These are phyloP conservation scores for Petroica traversi DNA, from an alignment of 2,113 vertebrate species.

Conservation along the genomic window DNA sequence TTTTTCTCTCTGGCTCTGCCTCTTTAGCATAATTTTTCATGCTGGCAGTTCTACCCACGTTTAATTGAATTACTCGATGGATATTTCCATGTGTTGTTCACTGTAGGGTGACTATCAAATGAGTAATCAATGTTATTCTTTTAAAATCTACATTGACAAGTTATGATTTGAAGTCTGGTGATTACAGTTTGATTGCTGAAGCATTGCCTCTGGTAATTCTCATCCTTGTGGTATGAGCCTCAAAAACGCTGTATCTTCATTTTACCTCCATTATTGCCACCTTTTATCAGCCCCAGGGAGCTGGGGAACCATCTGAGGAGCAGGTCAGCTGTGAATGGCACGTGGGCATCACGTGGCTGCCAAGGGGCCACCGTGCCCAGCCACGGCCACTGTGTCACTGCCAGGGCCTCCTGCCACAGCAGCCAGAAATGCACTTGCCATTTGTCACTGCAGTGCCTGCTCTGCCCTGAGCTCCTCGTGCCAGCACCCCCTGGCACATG, in stretches of 20 bases:
- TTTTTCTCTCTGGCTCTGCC: background rate
- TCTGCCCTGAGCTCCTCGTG: background rate
- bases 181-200: background rate
- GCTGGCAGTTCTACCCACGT: background rate
- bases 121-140: background rate
- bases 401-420: background rate
- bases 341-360: background rate
- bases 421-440: background rate
- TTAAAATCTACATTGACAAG: background rate
- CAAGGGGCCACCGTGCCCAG: accelerated
- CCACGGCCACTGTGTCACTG: background rate
- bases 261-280: accelerated
- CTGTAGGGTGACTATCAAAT: background rate
- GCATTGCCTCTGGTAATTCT: background rate
- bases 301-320: background rate
- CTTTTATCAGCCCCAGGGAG: background rate
- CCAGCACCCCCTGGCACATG: background rate
- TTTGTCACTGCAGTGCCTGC: background rate
- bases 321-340: background rate
- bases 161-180: background rate
- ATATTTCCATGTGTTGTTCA: background rate
- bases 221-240: background rate
- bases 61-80: background rate
- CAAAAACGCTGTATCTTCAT: accelerated
- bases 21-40: background rate